These are phyloP conservation scores for Pelmatolapia mariae DNA, from an alignment of 2,113 vertebrate genomes.

Conservation along the genomic window DNA sequence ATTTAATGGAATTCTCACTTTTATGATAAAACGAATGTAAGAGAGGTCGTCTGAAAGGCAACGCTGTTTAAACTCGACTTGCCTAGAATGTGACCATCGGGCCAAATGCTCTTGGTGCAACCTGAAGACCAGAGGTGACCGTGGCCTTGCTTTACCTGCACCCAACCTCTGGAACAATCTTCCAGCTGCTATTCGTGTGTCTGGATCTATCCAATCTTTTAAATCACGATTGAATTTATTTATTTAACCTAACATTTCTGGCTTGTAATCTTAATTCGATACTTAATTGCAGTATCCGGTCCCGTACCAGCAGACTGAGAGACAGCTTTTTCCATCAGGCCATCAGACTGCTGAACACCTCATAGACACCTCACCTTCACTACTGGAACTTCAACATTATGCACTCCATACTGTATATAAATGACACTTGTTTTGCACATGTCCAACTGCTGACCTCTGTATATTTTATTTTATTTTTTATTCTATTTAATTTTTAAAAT, in stretches of 20 bases:
- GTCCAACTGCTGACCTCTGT: not conserved
- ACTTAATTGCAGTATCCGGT: not conserved
- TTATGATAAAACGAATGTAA: not conserved
- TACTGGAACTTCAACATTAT: not conserved
- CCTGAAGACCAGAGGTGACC: not conserved
- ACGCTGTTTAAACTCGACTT: not conserved
- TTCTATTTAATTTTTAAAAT: not conserved
- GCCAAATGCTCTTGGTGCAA: not conserved
- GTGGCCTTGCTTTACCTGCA: not conserved
- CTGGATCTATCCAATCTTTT: not conserved
- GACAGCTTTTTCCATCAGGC: not conserved
- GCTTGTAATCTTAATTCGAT: not conserved
- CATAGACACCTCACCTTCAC: not conserved
- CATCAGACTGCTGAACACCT: not conserved
- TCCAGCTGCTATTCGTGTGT: accelerated
- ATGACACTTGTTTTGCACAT: not conserved
- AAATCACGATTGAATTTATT: accelerated
- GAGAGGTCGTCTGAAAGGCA: not conserved
- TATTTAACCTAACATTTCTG: not conserved
- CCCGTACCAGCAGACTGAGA: not conserved
- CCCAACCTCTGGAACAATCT: not conserved
- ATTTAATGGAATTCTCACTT: not conserved
- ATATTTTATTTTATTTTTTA: not conserved
- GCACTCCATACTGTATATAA: accelerated
- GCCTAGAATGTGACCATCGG: not conserved